Evolutionary conservation across 2,888 invertebrate genomes (phyloP), one percentile per base, ranked within the genome.

Genomic region (Neoaliturus tenellus): DNA sequence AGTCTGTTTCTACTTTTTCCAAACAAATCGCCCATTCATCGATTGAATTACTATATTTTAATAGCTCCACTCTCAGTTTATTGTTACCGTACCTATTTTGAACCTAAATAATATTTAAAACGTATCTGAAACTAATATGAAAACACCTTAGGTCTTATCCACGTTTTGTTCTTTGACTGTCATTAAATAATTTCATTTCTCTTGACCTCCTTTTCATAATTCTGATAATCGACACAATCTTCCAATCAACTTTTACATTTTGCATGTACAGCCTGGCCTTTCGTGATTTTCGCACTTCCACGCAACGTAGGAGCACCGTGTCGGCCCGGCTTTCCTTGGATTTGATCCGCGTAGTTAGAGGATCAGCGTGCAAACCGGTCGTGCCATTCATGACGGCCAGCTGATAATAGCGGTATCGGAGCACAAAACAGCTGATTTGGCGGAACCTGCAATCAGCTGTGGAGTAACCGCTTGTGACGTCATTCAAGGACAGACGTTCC

Each of bases 371-470:
- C 44, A 12, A 1, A 8, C 20, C 20, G 12, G 23, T 23, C 55
- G 55, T 8, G 48, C 1, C 55, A 14, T 55, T 23, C 55, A 55
- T 6, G 44, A 44, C 6, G 17, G 44, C 6, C 62, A 3, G 4
- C 25, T 25, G 44, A 10, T 35, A 35, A 35, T 35, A 10, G 10
- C 35, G 35, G 35, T 35, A 48, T 23, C 23, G 51, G 23, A 51
- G 62, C 62, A 28, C 62, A 12, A 28, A 23, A 62, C 62, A 62
- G 62, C 62, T 62, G 62, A 62, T 62, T 28, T 62, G 62, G 62
- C 31, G 62, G 25, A 28, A 62, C 62, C 2, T 62, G 62, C 31
- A 62, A 62, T 62, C 62, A 62, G 62, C 62, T 62, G 62, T 62
- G 14, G 23, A 23, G 20, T 51, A 51, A 51, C 14, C 6, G 20